Conservation (phyloP, 2,888 invertebrate species). For the Lithophane ornitopus region DNA sequence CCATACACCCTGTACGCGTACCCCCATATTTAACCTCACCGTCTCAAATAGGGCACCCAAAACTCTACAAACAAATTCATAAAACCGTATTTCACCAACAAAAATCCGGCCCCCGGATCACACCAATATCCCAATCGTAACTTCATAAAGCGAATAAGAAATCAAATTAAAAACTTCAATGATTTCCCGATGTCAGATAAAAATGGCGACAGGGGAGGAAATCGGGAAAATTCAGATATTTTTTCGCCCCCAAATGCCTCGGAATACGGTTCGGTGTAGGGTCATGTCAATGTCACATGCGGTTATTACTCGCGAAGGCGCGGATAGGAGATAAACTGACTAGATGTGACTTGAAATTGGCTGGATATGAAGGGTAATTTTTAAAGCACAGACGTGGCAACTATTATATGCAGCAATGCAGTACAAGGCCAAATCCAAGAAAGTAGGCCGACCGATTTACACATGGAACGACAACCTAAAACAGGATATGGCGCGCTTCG, state of each 20-base stretch:
- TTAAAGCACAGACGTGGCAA: too few species aligned
- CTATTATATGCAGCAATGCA: too few species aligned
- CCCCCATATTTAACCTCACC: background rate
- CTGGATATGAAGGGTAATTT: background rate
- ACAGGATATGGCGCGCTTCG: too few species aligned
- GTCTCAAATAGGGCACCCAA: background rate
- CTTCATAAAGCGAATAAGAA: conserved; percentile 61
- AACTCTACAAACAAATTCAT: conserved; percentile 4
- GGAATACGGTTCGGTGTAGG: conserved; percentile 63
- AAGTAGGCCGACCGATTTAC: too few species aligned
- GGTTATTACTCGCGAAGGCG: conserved; percentile 72
- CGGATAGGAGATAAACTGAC: conserved; percentile 48
- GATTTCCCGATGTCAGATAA: conserved; percentile 59
- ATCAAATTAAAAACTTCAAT: conserved; percentile 68
- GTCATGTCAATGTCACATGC: conserved; percentile 80
- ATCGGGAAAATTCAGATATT: conserved; percentile 33
- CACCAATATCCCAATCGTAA: conserved; percentile 49
- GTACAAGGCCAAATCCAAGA: too few species aligned
- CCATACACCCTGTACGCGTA: background rate
- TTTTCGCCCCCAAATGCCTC: conserved; percentile 56
- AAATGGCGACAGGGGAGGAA: conserved; percentile 38
- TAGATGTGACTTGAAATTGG: conserved; percentile 70
- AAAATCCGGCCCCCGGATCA: conserved; percentile 2
- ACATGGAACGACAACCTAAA: too few species aligned
- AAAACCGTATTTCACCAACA: conserved; percentile 14